A percentile compares a stretch with the other conserved stretches of the same genome.
Evolutionary conservation across 2,888 invertebrate species (phyloP).

Genomic region (Drosophila rubida): DNA sequence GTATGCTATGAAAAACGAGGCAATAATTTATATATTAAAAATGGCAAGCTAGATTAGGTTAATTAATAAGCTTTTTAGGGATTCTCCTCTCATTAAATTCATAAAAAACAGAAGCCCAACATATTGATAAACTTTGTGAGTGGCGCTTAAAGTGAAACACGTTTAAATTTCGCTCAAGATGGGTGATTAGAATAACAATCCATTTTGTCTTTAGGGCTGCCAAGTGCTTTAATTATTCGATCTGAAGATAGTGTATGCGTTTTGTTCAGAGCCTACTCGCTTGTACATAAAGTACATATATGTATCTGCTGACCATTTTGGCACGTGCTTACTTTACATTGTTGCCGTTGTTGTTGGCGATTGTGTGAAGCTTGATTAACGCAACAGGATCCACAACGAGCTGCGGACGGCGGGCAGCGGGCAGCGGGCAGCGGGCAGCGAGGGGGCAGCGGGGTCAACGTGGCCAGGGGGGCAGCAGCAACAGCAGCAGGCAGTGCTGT

Average conservation of each 20-base stretch:
- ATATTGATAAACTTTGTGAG: too few species aligned
- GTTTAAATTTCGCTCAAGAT: not conserved
- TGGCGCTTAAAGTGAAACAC: too few species aligned
- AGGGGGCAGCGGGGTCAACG: not conserved
- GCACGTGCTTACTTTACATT: conserved; percentile 65
- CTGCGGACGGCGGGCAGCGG: not conserved
- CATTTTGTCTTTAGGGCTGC: too few species aligned
- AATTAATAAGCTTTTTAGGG: too few species aligned
- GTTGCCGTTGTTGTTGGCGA: conserved; percentile 50
- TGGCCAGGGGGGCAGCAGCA: not conserved
- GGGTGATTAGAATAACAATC: not conserved
- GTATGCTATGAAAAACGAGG: conserved; percentile 1
- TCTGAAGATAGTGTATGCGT: conserved; percentile 6
- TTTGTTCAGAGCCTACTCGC: not conserved
- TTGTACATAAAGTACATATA: not conserved
- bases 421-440: not conserved
- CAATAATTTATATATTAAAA: too few species aligned
- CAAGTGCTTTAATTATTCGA: not conserved
- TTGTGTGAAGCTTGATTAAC: conserved; percentile 76
- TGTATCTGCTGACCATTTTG: conserved; percentile 58
- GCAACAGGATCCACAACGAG: conserved; percentile 42
- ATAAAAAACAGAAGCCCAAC: too few species aligned
- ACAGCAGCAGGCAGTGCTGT: conserved; percentile 48
- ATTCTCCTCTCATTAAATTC: too few species aligned
- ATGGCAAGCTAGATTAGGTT: too few species aligned